Percentiles rank a stretch among this genome's conserved stretches.
These are phyloP conservation scores for Alentia gelatinosa DNA, from an alignment of 2,888 invertebrate genomes.

Conservation along the genomic window DNA sequence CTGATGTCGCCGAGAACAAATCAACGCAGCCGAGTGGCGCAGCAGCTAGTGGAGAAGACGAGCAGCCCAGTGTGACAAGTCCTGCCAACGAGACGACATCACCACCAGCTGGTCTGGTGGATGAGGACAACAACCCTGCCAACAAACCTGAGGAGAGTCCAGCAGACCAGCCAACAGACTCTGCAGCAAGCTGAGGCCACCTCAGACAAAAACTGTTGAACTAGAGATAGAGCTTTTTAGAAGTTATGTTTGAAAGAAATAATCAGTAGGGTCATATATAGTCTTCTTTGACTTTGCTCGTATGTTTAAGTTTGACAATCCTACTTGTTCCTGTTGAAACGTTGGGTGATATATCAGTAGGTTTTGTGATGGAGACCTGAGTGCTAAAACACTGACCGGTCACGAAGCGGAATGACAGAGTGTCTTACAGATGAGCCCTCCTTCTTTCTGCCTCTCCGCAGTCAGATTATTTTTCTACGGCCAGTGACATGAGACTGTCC, in stretches of 20 bases:
- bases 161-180: background rate
- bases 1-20: background rate
- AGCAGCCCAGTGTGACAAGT: background rate
- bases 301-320: background rate
- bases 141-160: background rate
- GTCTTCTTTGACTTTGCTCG: background rate
- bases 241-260: background rate
- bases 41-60: background rate
- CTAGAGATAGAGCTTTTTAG: background rate
- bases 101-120: background rate
- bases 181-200: background rate
- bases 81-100: background rate
- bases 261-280: background rate
- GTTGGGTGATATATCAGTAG: background rate
- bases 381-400: background rate
- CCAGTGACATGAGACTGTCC: background rate
- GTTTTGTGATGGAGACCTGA: background rate
- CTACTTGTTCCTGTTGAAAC: constrained; percentile 23
- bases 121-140: background rate
- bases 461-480: background rate
- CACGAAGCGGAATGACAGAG: background rate
- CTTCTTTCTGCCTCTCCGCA: background rate
- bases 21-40: background rate
- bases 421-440: background rate
- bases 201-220: background rate